Base-by-base conservation (phyloP, 2,888 invertebrate species). In the Agapetus fuscipes region DNA sequence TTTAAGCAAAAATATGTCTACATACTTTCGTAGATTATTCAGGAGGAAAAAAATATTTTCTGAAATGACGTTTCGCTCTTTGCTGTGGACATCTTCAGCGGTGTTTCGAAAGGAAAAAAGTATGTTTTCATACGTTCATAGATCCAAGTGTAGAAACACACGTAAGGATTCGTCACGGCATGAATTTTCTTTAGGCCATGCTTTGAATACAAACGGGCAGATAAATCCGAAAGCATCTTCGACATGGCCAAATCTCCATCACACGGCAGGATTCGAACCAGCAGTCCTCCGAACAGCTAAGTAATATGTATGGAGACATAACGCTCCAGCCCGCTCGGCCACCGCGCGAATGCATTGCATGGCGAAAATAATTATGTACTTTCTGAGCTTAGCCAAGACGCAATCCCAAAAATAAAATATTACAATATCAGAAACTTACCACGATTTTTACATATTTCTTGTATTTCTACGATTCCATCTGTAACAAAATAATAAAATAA, bases 121-220 rank as follows among this genome's bases (percentile, higher is more conserved):
- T 28, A 28, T 28, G 5, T 28, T 11, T 28, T 28, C 5, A 20
- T 6, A 20, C 28, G 26, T 30, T 43, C 43, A 43, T 43, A 44
- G 31, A 44, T 37, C 40, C 40, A 27, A 17, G 24, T 14, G 33
- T 20, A 37, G 20, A 7, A n/a, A 33, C 29, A 14, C 17, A 34
- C 17, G n/a, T n/a, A 13, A 39, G 41, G 35, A 30, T 37, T 26
- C 16, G 43, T 47, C 47, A 45, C 45, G 2, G 25, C 32, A 28
- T 11, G 42, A 38, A 25, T 36, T 17, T 36, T 20, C 16, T 48
- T 13, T 48, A n/a, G 48, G 48, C 48, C 45, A 34, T 28, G 38
- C 16, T 43, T 41, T 45, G 43, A 48, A 48, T 41, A 42, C 39
- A 30, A 13, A 28, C 34, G 30, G 43, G 45, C 38, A 45, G 26